Evolutionary conservation across 2,797 vertebrate species (phyloP).

Genomic region (Rousettus madagascariensis): DNA sequence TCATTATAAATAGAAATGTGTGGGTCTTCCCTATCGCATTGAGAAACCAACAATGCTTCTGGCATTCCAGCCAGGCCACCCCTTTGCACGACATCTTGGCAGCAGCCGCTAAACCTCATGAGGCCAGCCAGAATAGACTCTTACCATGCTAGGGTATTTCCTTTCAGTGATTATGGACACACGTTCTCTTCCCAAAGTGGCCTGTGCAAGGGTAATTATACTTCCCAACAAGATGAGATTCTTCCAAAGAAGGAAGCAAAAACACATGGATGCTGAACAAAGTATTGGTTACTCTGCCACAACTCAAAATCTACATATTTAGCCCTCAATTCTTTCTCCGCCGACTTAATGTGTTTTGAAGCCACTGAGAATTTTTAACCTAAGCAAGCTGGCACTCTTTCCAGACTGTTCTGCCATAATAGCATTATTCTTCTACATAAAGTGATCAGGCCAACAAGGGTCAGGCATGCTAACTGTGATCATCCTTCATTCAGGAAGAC

Average conservation of each 20-base stretch:
- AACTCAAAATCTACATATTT: not conserved
- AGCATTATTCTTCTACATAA: not conserved
- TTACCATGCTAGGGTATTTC: not conserved
- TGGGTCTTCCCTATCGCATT: not conserved
- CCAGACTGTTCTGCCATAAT: not conserved
- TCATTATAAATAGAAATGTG: not conserved
- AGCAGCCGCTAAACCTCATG: not conserved
- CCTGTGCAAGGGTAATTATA: not conserved
- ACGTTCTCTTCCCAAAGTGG: conserved; percentile 47
- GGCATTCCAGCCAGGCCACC: not conserved
- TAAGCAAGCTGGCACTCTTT: not conserved
- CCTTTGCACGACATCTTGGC: not conserved
- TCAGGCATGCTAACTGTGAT: conserved; percentile 39
- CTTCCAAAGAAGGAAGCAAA: conserved; percentile 60
- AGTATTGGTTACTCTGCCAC: not conserved
- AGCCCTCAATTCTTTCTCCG: not conserved
- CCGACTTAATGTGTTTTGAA: rapidly evolving
- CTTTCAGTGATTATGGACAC: conserved; percentile 40
- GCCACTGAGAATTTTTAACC: not conserved
- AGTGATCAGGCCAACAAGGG: not conserved
- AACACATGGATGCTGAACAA: not conserved
- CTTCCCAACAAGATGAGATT: conserved; percentile 11
- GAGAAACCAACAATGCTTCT: not conserved
- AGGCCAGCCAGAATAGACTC: not conserved
- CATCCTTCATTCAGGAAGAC: conserved; percentile 48